These are phyloP conservation scores for Sipha flava DNA, from an alignment of 1,140 invertebrate genomes.

Conservation along the genomic window DNA sequence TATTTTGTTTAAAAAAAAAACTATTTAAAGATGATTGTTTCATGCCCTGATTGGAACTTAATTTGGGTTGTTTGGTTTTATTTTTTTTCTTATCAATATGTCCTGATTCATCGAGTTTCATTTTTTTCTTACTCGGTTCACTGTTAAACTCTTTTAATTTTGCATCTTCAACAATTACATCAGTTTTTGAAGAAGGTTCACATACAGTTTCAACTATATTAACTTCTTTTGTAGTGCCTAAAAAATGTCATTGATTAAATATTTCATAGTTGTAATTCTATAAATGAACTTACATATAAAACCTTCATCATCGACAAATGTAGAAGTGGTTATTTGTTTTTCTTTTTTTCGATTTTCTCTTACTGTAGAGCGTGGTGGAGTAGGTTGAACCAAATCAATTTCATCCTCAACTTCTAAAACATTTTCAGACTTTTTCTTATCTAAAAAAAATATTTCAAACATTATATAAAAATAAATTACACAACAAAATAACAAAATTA, in stretches of 20 bases:
- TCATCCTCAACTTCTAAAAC: background rate
- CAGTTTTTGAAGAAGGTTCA: background rate
- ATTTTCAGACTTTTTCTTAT: slow-evolving; percentile 22
- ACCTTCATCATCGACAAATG: slow-evolving; percentile 16
- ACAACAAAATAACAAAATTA: background rate
- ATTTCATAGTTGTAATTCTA: background rate
- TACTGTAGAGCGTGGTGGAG: background rate
- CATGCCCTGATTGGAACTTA: background rate
- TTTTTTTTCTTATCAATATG: background rate
- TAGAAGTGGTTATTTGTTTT: background rate
- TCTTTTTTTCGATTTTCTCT: slow-evolving; percentile 23
- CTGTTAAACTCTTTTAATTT: background rate
- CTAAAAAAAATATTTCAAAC: background rate
- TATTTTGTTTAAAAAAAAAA: slow-evolving; percentile 30
- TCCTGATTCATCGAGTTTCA: background rate
- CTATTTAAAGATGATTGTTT: slow-evolving; percentile 22
- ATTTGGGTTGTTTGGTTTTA: background rate
- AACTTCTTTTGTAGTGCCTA: slow-evolving; percentile 24
- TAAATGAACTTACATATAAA: background rate
- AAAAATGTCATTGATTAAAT: background rate
- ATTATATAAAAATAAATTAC: background rate
- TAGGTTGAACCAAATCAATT: slow-evolving; percentile 10
- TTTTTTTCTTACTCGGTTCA: background rate
- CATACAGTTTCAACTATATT: background rate
- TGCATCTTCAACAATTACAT: background rate